A percentile compares a stretch with the other conserved stretches of the same genome.
Evolutionary conservation across 2,113 vertebrate species (phyloP).

Genomic region (Carlito syrichta): DNA sequence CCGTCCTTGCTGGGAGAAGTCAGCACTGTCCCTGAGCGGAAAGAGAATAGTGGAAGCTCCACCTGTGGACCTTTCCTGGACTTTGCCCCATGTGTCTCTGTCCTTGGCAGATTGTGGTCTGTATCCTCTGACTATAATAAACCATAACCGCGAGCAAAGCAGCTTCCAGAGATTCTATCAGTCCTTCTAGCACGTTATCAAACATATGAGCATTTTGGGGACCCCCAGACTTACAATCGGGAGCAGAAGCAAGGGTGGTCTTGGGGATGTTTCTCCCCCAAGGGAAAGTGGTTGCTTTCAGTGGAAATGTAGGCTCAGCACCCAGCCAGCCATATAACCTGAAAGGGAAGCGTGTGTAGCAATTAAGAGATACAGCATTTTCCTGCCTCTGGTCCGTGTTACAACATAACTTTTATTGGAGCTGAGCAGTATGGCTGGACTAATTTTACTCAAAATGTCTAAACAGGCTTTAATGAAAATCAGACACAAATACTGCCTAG

Average conservation of each 20-base stretch:
- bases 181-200: neutral
- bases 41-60: neutral
- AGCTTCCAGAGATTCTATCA: neutral
- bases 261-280: neutral
- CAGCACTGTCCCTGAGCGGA: neutral
- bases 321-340: neutral
- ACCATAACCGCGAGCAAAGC: neutral
- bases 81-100: neutral
- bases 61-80: neutral
- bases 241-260: neutral
- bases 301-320: neutral
- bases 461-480: neutral
- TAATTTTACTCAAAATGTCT: conserved; percentile 36
- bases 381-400: neutral
- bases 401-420: neutral
- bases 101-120: neutral
- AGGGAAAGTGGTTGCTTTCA: neutral
- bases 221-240: neutral
- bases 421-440: neutral
- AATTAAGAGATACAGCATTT: neutral
- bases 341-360: neutral
- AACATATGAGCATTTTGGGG: neutral
- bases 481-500: neutral
- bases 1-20: neutral
- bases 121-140: neutral